Percentiles rank a stretch among this genome's conserved stretches.
phyloP scores from a whole-genome alignment of 2,888 invertebrate species.

The Falcaria lacertinaria region DNA sequence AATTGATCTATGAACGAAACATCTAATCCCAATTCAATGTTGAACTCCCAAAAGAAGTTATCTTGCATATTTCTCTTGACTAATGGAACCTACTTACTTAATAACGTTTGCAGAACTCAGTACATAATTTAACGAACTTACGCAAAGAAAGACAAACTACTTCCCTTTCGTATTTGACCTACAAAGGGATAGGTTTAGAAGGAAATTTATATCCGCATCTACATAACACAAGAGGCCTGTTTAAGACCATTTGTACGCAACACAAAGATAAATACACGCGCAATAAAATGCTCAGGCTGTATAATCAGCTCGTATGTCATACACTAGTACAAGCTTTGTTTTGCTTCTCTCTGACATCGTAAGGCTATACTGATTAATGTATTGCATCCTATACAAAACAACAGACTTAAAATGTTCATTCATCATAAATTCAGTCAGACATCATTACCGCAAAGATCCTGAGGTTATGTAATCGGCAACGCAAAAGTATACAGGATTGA shows the following conservation, averaged over 20 bases:
- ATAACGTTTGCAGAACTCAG: too few relatives aligned
- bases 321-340: conserved; percentile 31
- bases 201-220: conserved; percentile 53
- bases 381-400: not conserved
- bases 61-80: too few relatives aligned
- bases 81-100: too few relatives aligned
- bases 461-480: too few relatives aligned
- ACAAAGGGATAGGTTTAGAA: conserved; percentile 16
- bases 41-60: too few relatives aligned
- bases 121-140: conserved; percentile 1
- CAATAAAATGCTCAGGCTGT: conserved; percentile 48
- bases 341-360: conserved; percentile 23
- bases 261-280: conserved; percentile 43
- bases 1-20: too few relatives aligned
- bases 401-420: too few relatives aligned
- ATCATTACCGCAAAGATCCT: too few relatives aligned
- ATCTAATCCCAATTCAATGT: too few relatives aligned
- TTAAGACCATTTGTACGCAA: conserved; percentile 56
- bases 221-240: conserved; percentile 50
- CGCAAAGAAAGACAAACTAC: conserved; percentile 9
- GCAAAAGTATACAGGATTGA: too few relatives aligned
- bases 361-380: not conserved
- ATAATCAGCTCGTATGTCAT: conserved; percentile 59
- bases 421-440: too few relatives aligned
- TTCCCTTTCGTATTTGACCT: conserved; percentile 23